A percentile compares a stretch with the other conserved stretches of the same genome.
These are phyloP conservation scores for Drosophila leontia DNA, from an alignment of 1,140 invertebrate genomes.

Conservation along the genomic window DNA sequence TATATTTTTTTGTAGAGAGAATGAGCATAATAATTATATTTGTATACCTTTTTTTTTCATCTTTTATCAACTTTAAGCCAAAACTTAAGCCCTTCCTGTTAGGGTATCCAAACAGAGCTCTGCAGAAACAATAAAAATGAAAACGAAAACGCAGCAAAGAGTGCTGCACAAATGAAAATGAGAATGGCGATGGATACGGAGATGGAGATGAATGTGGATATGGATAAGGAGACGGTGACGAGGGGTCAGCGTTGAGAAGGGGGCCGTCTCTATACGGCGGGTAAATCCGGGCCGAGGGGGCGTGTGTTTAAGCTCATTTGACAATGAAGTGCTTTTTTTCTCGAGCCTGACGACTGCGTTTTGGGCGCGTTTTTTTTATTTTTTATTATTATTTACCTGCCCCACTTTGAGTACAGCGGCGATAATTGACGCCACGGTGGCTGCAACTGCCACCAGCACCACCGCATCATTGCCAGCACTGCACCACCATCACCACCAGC, in stretches of 20 bases:
- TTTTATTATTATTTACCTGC: slow-evolving; percentile 77
- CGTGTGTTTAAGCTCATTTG: slow-evolving; percentile 77
- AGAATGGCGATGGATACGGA: slow-evolving; percentile 24
- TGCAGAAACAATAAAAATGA: slow-evolving; percentile 24
- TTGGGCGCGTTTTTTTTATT: slow-evolving; percentile 63
- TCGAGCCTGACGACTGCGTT: slow-evolving; percentile 44
- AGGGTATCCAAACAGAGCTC: slow-evolving; percentile 5
- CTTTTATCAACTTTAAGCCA: neutral
- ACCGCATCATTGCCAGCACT: slow-evolving; percentile 18
- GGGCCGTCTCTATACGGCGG: neutral
- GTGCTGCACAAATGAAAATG: slow-evolving; percentile 53
- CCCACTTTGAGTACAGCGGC: slow-evolving; percentile 73
- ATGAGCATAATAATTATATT: neutral
- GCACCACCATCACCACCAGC: neutral
- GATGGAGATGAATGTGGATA: neutral
- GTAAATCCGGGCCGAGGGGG: slow-evolving; percentile 31
- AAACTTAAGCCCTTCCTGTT: neutral
- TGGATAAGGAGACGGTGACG: neutral
- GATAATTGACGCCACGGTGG: slow-evolving; percentile 81
- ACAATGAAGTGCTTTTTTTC: slow-evolving; percentile 64
- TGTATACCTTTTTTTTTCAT: neutral
- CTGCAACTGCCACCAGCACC: slow-evolving; percentile 63
- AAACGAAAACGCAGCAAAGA: slow-evolving; percentile 58
- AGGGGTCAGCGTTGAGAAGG: neutral
- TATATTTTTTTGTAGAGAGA: neutral